Evolutionary conservation across 1,140 invertebrate genomes (phyloP), one percentile per base, ranked within the genome.

Genomic region (Cherax quadricarinatus): DNA sequence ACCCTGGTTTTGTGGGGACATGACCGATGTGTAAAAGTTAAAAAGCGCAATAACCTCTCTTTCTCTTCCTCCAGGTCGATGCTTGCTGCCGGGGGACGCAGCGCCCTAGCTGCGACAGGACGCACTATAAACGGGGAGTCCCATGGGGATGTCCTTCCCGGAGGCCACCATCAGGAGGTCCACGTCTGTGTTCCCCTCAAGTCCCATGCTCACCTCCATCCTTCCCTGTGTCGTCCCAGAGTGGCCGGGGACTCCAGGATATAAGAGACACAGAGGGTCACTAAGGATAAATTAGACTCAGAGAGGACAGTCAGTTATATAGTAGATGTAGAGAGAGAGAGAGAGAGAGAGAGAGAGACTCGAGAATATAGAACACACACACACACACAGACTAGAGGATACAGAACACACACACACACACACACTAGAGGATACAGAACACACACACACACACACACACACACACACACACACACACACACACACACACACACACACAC

Each of bases 111-210:
- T 5, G 21, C 80, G 21, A 24, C 30, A 12, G 41, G 79, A 81
- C 85, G 85, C 21, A 73, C 41, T 66, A 18, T 41, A 10, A 79
- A 51, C 62, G 30, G 84, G 24, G 66, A 62, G 24, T 14, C 84
- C 60, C 30, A 21, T 24, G 24, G 48, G 4, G 84, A 66, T 12
- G 41, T 51, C 48, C 62, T 16, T 16, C 66, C 41, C 12, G 24
- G 21, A 4, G 62, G 12, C 4, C 78, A 41, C 7, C 82, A 84
- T 10, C 86, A 87, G 70, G 86, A 87, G 49, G 86, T 87, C 5
- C 86, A 87, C 70, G 86, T 87, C 30, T 87, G 86, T 21, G 70
- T 78, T 48, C 86, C 86, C 16, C 86, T 87, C 18, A 73, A 78
- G n/a, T 75, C 70, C 14, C 70, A 18, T 21, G 4, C 66, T 16